Evolutionary conservation across 2,888 invertebrate genomes (phyloP).

Genomic region (Ceraclea dissimilis): DNA sequence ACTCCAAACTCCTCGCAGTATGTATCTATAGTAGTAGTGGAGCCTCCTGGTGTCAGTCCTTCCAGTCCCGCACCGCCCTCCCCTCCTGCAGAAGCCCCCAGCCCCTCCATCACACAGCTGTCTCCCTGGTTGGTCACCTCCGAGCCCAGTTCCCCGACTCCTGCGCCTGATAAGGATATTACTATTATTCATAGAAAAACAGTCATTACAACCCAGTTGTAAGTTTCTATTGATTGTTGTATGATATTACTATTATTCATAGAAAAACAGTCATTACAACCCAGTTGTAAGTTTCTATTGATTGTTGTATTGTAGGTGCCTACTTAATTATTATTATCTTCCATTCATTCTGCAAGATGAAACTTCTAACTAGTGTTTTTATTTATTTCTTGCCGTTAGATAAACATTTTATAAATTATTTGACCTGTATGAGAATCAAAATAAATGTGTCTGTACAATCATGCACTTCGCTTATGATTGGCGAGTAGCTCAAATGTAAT

Average conservation of each 20-base stretch:
- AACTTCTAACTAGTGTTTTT: too few species aligned
- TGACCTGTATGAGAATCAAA: too few species aligned
- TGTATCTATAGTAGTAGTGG: constrained; percentile 46
- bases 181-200: constrained; percentile 74
- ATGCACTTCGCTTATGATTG: too few species aligned
- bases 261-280: constrained; percentile 84
- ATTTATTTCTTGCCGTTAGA: too few species aligned
- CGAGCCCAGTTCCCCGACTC: constrained; percentile 59
- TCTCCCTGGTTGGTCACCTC: constrained; percentile 79
- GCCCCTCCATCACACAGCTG: constrained; percentile 57
- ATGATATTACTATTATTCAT: constrained; percentile 63
- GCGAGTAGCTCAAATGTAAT: too few species aligned
- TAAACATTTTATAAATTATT: too few species aligned
- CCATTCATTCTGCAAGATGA: neutral
- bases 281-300: constrained; percentile 54
- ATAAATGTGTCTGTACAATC: too few species aligned
- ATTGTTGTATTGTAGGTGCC: too few species aligned
- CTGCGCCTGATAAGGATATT: constrained; percentile 55
- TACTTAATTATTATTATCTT: constrained; percentile 2
- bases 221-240: too few species aligned
- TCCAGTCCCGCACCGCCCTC: constrained; percentile 42
- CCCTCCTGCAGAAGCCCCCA: constrained; percentile 47
- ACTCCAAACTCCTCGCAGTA: constrained; percentile 42
- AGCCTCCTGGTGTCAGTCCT: constrained; percentile 38
- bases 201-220: constrained; percentile 80